Base-by-base conservation (phyloP, 2,113 vertebrate species). In the Notiomystis cincta region DNA sequence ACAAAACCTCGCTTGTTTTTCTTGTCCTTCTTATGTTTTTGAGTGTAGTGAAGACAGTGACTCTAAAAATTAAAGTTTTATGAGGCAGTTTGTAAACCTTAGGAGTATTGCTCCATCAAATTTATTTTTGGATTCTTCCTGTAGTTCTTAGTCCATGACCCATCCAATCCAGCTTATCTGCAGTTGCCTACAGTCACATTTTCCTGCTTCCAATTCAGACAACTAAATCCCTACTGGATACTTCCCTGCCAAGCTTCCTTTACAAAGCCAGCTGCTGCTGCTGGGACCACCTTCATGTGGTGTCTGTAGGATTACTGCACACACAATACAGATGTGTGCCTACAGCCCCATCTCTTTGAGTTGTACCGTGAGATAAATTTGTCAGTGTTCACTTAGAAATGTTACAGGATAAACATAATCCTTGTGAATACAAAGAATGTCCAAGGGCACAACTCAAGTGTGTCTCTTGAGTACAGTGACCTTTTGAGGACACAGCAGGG, bases 21-120 rank as follows among this genome's bases (percentile, higher is more conserved):
- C 45, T 82, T 75, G 31, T 47, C 25, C 30, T 89, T 83, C 60
- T 44, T 64, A 69, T 5, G 11, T 14, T 62, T 93, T 50, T 58
- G 33, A 71, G n/a, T 8, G 9, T n/a, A 44, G 37, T 33, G 25
- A 94, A 80, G 51, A 77, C 22, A 62, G 22, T 22, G 22, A 45
- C 37, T 91, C 67, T 70, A 70, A 72, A 87, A 94, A 54, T 54
- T 11, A 10, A 67, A 69, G 3, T 81, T 93, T 75, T 47, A 33
- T 38, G 44, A 90, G 35, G 31, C 44, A 56, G 51, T 73, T 82
- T 82, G 44, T 76, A 88, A 93, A 51, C 48, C 23, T 89, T 44
- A 0, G 0, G 0, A 67, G 28, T 67, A 64, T 79, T 87, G 30
- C 15, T 81, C 18, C 3, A 48, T 90, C 23, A 25, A 64, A 66